Percentiles rank a stretch among this genome's conserved stretches.
These are phyloP conservation scores for Nymphalis urticae DNA, from an alignment of 2,888 invertebrate species.

Conservation along the genomic window DNA sequence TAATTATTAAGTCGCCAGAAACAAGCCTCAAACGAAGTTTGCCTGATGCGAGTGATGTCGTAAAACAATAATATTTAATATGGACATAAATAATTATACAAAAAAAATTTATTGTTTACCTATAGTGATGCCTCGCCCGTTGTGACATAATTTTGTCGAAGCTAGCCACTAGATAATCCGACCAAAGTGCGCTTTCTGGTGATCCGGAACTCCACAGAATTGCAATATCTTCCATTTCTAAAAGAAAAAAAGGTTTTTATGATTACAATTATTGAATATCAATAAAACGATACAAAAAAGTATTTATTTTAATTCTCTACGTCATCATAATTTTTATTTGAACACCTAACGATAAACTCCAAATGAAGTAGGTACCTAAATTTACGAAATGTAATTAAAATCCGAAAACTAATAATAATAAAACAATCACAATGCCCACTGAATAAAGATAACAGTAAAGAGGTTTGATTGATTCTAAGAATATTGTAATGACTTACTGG, in stretches of 20 bases:
- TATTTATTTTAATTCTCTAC: no score
- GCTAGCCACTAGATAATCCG: constrained; percentile 90
- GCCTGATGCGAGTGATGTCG: no score
- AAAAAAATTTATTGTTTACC: constrained; percentile 67
- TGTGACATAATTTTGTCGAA: constrained; percentile 93
- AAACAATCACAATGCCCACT: neutral
- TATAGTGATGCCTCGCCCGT: constrained; percentile 89
- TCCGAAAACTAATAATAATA: neutral
- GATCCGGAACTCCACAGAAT: constrained; percentile 90
- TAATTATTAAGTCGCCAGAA: neutral
- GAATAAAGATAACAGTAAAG: constrained; percentile 22
- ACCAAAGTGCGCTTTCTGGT: constrained; percentile 89
- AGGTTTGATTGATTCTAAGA: constrained; percentile 29
- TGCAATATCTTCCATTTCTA: constrained; percentile 90
- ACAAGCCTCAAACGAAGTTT: neutral
- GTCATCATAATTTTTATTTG: no score
- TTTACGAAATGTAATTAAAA: neutral
- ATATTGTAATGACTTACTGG: constrained; percentile 25
- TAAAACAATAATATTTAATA: no score
- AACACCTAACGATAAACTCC: neutral
- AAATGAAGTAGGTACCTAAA: no score
- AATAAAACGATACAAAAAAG: neutral
- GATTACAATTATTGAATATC: neutral
- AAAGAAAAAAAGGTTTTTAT: constrained; percentile 43
- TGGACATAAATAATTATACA: neutral